A percentile compares a stretch with the other conserved stretches of the same genome.
phyloP scores from a whole-genome alignment of 2,888 invertebrate genomes.

The Pyrochroa serraticornis region DNA sequence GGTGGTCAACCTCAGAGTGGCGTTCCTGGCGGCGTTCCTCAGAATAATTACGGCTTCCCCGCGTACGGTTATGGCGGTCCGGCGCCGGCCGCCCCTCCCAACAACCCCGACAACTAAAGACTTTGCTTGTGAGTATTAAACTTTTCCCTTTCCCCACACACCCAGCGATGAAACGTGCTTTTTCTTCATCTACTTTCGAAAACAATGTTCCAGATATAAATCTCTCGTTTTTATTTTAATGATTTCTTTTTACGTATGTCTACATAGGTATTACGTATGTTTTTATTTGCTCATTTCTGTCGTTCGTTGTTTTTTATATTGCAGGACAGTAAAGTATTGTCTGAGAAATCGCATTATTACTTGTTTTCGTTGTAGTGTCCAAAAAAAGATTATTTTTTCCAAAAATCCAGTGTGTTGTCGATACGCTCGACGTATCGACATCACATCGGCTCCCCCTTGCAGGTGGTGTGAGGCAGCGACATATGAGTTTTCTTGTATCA shows the following conservation, averaged over 20 bases:
- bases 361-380: slow-evolving; percentile 42
- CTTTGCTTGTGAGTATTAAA: slow-evolving; percentile 34
- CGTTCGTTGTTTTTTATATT: slow-evolving; percentile 36
- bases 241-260: slow-evolving; percentile 17
- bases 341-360: slow-evolving; percentile 28
- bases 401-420: slow-evolving; percentile 25
- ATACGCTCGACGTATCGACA: slow-evolving; percentile 19
- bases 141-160: slow-evolving; percentile 1
- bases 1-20: slow-evolving; percentile 51
- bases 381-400: background rate
- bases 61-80: slow-evolving; percentile 57
- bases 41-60: slow-evolving; percentile 57
- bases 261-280: slow-evolving; percentile 17
- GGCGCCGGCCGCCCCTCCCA: slow-evolving; percentile 37
- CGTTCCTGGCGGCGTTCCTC: slow-evolving; percentile 52
- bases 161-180: slow-evolving; percentile 6
- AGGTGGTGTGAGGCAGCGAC: slow-evolving; percentile 47
- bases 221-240: slow-evolving; percentile 2
- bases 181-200: slow-evolving; percentile 41
- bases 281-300: slow-evolving; percentile 25
- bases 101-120: slow-evolving; percentile 39
- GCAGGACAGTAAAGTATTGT: slow-evolving; percentile 35
- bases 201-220: slow-evolving; percentile 38
- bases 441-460: slow-evolving; percentile 30
- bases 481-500: slow-evolving; percentile 53